These are phyloP conservation scores for Lasioglossum malachurum DNA, from an alignment of 2,888 invertebrate species.

Conservation along the genomic window DNA sequence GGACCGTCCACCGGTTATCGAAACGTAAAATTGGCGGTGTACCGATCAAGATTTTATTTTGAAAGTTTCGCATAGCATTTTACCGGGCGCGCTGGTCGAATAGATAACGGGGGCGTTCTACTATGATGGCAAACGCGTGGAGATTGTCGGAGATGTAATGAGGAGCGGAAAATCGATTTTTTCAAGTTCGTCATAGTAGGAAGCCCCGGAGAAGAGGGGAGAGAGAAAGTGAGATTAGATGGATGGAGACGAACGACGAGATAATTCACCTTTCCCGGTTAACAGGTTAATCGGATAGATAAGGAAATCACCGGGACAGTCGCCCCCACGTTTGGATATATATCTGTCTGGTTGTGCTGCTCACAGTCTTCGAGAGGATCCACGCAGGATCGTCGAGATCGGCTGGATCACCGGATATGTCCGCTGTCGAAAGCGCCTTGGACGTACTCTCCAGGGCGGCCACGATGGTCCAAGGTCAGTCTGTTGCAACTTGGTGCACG, in stretches of 20 bases:
- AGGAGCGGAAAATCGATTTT: neutral
- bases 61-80: neutral
- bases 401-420: constrained; percentile 85
- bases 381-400: constrained; percentile 50
- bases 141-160: neutral
- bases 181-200: neutral
- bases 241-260: neutral
- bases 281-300: constrained; percentile 21
- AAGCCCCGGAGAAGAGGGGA: neutral
- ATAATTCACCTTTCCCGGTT: constrained; percentile 9
- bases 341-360: neutral
- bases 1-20: neutral
- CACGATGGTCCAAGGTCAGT: constrained; percentile 92
- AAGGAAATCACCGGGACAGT: constrained; percentile 7
- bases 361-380: constrained; percentile 21
- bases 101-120: constrained; percentile 10
- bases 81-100: neutral
- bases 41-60: neutral
- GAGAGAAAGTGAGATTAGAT: neutral
- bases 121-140: neutral
- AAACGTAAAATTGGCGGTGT: neutral
- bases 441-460: constrained; percentile 95
- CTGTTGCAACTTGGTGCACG: constrained; percentile 16
- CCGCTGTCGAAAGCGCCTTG: constrained; percentile 92
- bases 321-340: neutral